Evolutionary conservation across 1,140 invertebrate genomes (phyloP), one percentile per base, ranked within the genome.

Genomic region (Papilio polytes): DNA sequence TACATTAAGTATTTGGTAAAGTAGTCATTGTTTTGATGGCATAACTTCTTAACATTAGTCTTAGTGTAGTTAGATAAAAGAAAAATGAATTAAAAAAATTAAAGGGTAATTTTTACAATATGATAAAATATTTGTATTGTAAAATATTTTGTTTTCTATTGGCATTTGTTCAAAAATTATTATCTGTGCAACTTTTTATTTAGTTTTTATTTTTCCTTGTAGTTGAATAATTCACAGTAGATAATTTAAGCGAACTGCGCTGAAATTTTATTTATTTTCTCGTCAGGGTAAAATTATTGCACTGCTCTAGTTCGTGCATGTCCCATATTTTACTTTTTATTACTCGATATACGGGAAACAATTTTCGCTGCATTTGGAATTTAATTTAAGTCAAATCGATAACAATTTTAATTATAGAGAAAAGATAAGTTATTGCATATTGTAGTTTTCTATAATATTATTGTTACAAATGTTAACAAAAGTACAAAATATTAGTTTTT

Each of bases 181-280:
- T 26, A 15, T 0, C 10, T 15, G 22, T 66, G 53, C 3, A 18
- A 53, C 15, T 56, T 13, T 63, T 63, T 26, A 66, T 63, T 63
- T 63, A 12, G 26, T 31, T 66, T 66, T 66, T 66, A 31, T 66
- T 66, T 22, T 63, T 63, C 20, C 22, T 26, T 56, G 1, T 15
- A 4, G 63, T 66, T 66, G 26, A 66, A 66, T 66, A 66, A 66
- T 66, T 66, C 63, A 13, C 22, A 31, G 63, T 66, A 66, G 12
- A 66, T 66, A 66, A 66, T 66, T 15, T 66, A 66, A 31, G 13
- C 63, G 22, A 31, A 66, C 63, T 31, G 63, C 63, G 26, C 63
- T 66, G 63, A 70, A 70, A 70, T 70, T 70, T 70, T 70, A 70
- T 70, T 70, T 70, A 70, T 70, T 70, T 70, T 70, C 63, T 70